Base-by-base conservation (phyloP, 2,113 vertebrate genomes). In the Cephalopholis sonnerati region DNA sequence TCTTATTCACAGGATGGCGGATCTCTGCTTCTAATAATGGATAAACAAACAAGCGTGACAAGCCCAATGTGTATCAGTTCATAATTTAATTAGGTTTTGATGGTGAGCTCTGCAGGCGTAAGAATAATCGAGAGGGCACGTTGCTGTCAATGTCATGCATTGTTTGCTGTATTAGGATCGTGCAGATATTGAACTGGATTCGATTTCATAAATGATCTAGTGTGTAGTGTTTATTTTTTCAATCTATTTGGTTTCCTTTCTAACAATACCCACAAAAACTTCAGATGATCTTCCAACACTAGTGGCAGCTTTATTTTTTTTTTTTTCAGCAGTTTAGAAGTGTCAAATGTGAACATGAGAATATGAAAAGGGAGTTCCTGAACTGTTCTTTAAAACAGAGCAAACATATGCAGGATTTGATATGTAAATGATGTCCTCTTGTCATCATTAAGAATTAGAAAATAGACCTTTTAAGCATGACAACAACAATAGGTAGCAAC, bases 41-140 rank as follows among this genome's bases (percentile, higher is more conserved):
- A 84, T 89, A 84, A 90, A 91, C 86, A 94, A 94, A 91, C 90
- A 90, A 79, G 85, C 82, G 66, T 78, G 83, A 86, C 72, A 29
- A 74, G 79, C 81, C 20, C 24, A 55, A 73, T 87, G 82, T 89
- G 67, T 92, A 85, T 93, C 79, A 81, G 17, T 83, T 91, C 48
- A 84, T 91, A 81, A 93, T 89, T 91, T 82, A 92, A 93, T 93
- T 87, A 90, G 80, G 81, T 89, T 88, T 85, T 91, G 86, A 90
- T 87, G 83, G 48, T 54, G 39, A 87, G 77, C 78, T 79, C 72
- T 74, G 84, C 73, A 61, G 81, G 79, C 77, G 24, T 81, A 69
- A 87, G 76, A 91, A 87, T 82, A 89, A 87, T 70, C 62, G 79
- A 84, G 62, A 70, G 76, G 61, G 74, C 79, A 58, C 75, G 29